Evolutionary conservation across 1,140 invertebrate species (phyloP).

Genomic region (Halesus radiatus): DNA sequence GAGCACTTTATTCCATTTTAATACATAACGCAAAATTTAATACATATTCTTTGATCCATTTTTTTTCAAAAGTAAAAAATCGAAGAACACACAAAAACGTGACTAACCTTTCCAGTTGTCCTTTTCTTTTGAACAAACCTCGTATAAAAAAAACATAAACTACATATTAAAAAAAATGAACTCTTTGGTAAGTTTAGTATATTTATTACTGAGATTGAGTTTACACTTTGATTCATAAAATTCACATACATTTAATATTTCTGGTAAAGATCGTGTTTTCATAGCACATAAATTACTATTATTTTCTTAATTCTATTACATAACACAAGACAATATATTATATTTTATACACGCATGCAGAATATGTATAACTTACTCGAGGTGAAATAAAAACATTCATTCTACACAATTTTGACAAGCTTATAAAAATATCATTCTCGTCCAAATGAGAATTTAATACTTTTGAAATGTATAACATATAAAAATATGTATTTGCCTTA

Average conservation of each 20-base stretch:
- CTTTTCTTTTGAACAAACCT: too few relatives aligned
- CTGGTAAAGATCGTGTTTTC: constrained; percentile 21
- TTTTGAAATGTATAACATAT: constrained; percentile 25
- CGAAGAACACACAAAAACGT: too few relatives aligned
- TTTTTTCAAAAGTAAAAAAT: too few relatives aligned
- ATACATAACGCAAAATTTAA: too few relatives aligned
- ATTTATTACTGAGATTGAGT: constrained; percentile 42
- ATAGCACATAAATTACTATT: neutral
- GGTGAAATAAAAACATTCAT: neutral
- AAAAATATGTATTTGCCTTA: constrained; percentile 22
- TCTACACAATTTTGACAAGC: neutral
- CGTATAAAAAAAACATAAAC: too few relatives aligned
- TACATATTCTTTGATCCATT: too few relatives aligned
- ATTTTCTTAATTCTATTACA: too few relatives aligned
- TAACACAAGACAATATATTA: constrained; percentile 23
- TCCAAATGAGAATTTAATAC: constrained; percentile 22
- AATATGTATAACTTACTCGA: neutral
- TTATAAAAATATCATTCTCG: constrained; percentile 24
- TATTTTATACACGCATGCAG: constrained; percentile 8
- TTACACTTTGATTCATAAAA: constrained; percentile 34
- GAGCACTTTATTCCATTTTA: too few relatives aligned
- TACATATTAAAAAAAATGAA: neutral
- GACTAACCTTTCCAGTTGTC: too few relatives aligned
- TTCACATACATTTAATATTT: constrained; percentile 12
- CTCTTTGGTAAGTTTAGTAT: constrained; percentile 45